These are phyloP conservation scores for Bergia puertoricense DNA, from an alignment of 92 coral and sea anemone species.

Conservation along the genomic window DNA sequence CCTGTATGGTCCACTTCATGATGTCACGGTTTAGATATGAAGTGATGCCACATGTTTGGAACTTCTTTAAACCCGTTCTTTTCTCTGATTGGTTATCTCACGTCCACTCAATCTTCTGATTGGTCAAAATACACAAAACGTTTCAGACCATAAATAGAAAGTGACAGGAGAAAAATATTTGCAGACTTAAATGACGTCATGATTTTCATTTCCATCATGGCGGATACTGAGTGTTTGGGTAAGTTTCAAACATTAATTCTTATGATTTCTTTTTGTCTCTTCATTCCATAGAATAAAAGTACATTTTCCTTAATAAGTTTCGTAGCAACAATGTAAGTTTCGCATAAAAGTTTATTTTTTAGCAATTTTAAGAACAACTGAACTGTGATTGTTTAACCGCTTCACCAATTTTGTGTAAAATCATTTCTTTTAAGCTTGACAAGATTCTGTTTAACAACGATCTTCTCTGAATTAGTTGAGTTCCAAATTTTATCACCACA, in stretches of 20 bases:
- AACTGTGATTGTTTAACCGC: conserved; percentile 14
- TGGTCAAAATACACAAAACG: conserved; percentile 1
- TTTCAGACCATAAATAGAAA: conserved; percentile 3
- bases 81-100: conserved; percentile 9
- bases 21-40: conserved; percentile 26
- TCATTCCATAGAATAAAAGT: background rate
- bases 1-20: background rate
- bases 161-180: conserved; percentile 12
- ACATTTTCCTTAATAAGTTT: background rate
- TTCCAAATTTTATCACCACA: background rate
- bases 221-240: conserved; percentile 32
- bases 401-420: conserved; percentile 43
- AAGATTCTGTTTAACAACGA: background rate
- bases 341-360: background rate
- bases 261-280: background rate
- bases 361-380: background rate
- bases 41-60: conserved; percentile 36
- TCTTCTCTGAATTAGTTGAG: no score
- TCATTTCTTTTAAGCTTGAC: background rate
- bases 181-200: conserved; percentile 38
- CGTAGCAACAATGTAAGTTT: background rate
- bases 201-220: conserved; percentile 35
- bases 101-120: background rate
- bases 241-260: background rate
- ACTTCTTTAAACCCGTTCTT: conserved; percentile 4